Percentiles rank a stretch among this genome's conserved stretches.
Evolutionary conservation across 2,797 vertebrate species (phyloP).

Genomic region (Sebastes ruberrimus): DNA sequence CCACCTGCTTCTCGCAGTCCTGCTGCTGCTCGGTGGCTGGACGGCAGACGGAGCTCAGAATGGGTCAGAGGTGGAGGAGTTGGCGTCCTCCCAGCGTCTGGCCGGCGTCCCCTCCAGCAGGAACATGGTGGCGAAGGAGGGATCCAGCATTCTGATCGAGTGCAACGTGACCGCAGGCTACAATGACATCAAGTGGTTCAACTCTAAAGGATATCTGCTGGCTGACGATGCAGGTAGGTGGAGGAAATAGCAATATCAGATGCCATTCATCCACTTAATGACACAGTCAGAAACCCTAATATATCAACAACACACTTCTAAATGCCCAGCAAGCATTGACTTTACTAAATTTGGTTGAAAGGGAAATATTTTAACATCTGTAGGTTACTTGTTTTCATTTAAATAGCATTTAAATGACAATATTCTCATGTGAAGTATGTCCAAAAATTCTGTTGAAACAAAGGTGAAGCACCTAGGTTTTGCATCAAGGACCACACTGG

Average conservation of each 20-base stretch:
- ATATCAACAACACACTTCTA: neutral
- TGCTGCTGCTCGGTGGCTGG: slow-evolving; percentile 42
- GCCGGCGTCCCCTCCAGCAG: slow-evolving; percentile 39
- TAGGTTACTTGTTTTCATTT: neutral
- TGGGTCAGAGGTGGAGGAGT: neutral
- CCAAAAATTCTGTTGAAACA: neutral
- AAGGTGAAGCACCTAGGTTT: neutral
- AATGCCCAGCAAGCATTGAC: neutral
- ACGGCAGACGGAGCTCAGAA: slow-evolving; percentile 14
- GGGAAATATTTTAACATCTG: too few relatives aligned
- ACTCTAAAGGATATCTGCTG: slow-evolving; percentile 86
- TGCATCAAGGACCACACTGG: fast-evolving
- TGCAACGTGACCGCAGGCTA: slow-evolving; percentile 85
- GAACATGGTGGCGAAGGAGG: slow-evolving; percentile 88
- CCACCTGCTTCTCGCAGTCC: neutral
- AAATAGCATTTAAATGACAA: neutral
- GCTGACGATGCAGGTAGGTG: slow-evolving; percentile 77
- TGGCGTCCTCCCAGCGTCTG: slow-evolving; percentile 35
- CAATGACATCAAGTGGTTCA: slow-evolving; percentile 86
- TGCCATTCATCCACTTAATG: too few relatives aligned
- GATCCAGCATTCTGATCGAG: slow-evolving; percentile 82
- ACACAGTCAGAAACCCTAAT: neutral
- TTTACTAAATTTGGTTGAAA: too few relatives aligned
- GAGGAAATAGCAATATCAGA: neutral
- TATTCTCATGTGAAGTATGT: fast-evolving